Conservation (phyloP, 2,113 vertebrate species). For the Vombatus ursinus region DNA sequence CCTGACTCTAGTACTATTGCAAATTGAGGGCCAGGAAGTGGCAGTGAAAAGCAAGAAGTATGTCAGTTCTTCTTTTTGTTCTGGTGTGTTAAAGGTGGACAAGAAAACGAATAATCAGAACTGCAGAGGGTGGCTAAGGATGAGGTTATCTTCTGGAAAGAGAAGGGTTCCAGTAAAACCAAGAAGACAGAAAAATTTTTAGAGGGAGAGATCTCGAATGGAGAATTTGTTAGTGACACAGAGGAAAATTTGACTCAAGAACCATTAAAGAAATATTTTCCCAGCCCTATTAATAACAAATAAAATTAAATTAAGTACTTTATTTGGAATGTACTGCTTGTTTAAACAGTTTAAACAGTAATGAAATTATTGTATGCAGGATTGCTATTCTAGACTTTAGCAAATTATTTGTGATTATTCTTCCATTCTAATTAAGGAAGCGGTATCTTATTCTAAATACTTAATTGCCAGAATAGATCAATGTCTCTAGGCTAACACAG, state of each 20-base stretch:
- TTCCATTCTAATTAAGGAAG: conserved; percentile 64
- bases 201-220: not conserved
- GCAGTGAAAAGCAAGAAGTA: not conserved
- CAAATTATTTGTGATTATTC: conserved; percentile 32
- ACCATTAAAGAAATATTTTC: not conserved
- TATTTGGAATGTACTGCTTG: not conserved
- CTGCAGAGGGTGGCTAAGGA: not conserved
- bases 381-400: not conserved
- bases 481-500: conserved; percentile 53
- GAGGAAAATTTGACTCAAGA: not conserved
- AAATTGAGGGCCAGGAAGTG: not conserved
- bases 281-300: not conserved
- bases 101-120: not conserved
- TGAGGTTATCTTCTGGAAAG: not conserved
- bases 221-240: not conserved
- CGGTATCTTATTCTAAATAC: conserved; percentile 54
- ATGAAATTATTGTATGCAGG: not conserved
- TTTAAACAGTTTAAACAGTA: not conserved
- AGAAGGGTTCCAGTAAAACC: not conserved
- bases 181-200: not conserved
- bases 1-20: not conserved
- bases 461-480: conserved; percentile 64
- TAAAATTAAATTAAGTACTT: not conserved
- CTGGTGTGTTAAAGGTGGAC: not conserved
- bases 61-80: not conserved